Evolutionary conservation across 1,140 invertebrate species (phyloP).

Genomic region (Agrypnia vestita): DNA sequence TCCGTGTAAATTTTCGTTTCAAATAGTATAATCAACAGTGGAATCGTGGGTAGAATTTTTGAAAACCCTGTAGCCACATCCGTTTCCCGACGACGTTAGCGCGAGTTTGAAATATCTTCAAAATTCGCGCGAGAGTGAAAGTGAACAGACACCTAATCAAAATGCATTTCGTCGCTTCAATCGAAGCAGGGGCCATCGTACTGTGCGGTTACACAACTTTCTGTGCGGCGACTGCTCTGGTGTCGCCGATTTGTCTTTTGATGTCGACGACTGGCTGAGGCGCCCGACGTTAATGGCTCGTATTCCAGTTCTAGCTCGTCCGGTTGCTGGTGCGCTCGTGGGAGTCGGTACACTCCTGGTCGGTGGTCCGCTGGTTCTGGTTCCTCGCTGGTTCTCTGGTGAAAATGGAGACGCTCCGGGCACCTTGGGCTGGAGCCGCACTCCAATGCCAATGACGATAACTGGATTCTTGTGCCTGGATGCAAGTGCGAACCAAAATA

Average conservation of each 20-base stretch:
- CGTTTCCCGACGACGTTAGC: not conserved
- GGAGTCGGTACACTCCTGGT: not conserved
- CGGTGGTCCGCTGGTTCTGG: not conserved
- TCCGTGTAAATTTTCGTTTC: too few relatives aligned
- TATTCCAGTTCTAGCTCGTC: conserved; percentile 21
- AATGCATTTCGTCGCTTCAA: not conserved
- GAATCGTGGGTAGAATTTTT: too few relatives aligned
- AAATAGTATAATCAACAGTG: too few relatives aligned
- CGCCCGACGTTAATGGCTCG: not conserved
- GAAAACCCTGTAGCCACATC: too few relatives aligned
- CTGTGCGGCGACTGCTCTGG: too few relatives aligned
- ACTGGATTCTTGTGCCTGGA: not conserved
- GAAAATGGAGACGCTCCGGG: not conserved
- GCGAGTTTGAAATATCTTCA: not conserved
- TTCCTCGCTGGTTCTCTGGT: not conserved
- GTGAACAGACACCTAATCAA: not conserved
- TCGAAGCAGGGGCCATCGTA: not conserved
- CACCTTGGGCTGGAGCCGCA: not conserved
- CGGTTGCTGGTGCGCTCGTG: conserved; percentile 3
- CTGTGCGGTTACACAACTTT: too few relatives aligned
- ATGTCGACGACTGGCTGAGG: not conserved
- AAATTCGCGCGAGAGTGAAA: not conserved
- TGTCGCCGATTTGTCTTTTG: too few relatives aligned
- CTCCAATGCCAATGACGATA: not conserved
- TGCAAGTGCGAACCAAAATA: not conserved